Conservation (phyloP, 2,888 invertebrate species). For the Eupithecia subumbrata region DNA sequence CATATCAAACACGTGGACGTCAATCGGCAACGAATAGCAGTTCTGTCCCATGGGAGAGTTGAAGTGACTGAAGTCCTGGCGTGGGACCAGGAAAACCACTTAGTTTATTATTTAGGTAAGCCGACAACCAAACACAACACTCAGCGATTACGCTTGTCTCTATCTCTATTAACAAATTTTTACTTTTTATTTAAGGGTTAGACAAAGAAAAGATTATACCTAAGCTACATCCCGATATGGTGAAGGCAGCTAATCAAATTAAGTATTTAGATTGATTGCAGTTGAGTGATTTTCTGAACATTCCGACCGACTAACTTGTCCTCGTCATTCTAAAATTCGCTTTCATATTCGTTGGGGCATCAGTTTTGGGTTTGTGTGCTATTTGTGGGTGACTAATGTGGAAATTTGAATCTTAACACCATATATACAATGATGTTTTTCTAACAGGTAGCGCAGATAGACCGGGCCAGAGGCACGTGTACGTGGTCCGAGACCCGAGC, state of each 20-base stretch:
- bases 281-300: constrained; percentile 66
- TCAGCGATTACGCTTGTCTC: background rate
- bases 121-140: background rate
- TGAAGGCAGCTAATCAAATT: constrained; percentile 77
- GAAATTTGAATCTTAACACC: constrained; percentile 5
- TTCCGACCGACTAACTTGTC: constrained; percentile 37
- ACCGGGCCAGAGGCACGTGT: constrained; percentile 94
- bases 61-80: constrained; percentile 92
- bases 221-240: constrained; percentile 75
- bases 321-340: constrained; percentile 51
- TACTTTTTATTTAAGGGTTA: constrained; percentile 72
- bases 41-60: constrained; percentile 93
- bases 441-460: constrained; percentile 90
- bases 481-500: constrained; percentile 91
- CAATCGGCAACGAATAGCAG: constrained; percentile 91
- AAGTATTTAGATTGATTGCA: constrained; percentile 73
- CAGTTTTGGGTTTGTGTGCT: constrained; percentile 46
- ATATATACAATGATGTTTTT: constrained; percentile 14
- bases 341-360: constrained; percentile 39
- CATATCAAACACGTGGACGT: constrained; percentile 95
- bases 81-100: constrained; percentile 93
- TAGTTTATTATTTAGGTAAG: constrained; percentile 88
- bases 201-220: constrained; percentile 67
- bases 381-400: constrained; percentile 41
- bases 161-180: constrained; percentile 34